Evolutionary conservation across 2,888 invertebrate genomes (phyloP).

Genomic region (Cotesia congregata): DNA sequence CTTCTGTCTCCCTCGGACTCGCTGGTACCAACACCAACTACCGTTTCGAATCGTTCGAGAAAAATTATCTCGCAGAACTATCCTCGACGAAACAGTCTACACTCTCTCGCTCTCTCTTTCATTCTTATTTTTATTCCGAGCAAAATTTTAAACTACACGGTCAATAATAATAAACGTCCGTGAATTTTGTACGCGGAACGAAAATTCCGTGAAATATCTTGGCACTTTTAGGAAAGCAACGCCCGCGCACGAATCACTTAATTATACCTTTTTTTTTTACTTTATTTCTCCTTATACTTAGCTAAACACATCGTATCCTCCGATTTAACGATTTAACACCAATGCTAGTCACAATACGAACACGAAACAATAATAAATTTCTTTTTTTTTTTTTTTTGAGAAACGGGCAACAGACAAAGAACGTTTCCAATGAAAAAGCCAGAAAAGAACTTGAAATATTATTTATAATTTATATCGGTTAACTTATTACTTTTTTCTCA

Average conservation of each 20-base stretch:
- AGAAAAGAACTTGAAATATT: not conserved
- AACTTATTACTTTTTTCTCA: not conserved
- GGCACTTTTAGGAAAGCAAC: conserved; percentile 53
- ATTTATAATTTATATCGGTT: not conserved
- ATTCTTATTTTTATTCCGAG: not conserved
- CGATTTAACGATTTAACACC: not conserved
- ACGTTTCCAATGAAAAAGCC: not conserved
- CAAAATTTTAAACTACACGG: not conserved
- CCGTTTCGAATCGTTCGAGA: conserved; percentile 38
- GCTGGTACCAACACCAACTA: conserved; percentile 25
- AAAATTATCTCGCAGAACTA: conserved; percentile 25
- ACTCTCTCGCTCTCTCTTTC: too few species aligned
- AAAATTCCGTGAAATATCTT: conserved; percentile 63
- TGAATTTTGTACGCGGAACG: conserved; percentile 34
- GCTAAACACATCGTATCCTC: conserved; percentile 23
- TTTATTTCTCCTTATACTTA: conserved; percentile 43
- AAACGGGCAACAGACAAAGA: not conserved
- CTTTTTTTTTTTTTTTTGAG: conserved; percentile 5
- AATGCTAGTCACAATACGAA: not conserved
- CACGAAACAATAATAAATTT: conserved; percentile 11
- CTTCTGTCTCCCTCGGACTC: conserved; percentile 7
- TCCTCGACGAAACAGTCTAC: not conserved
- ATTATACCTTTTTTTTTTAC: conserved; percentile 42
- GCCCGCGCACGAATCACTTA: conserved; percentile 44
- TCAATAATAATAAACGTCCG: conserved; percentile 38